A percentile compares a stretch with the other conserved stretches of the same genome.
These are phyloP conservation scores for Agelaius phoeniceus DNA, from an alignment of 2,113 vertebrate genomes.

Conservation along the genomic window DNA sequence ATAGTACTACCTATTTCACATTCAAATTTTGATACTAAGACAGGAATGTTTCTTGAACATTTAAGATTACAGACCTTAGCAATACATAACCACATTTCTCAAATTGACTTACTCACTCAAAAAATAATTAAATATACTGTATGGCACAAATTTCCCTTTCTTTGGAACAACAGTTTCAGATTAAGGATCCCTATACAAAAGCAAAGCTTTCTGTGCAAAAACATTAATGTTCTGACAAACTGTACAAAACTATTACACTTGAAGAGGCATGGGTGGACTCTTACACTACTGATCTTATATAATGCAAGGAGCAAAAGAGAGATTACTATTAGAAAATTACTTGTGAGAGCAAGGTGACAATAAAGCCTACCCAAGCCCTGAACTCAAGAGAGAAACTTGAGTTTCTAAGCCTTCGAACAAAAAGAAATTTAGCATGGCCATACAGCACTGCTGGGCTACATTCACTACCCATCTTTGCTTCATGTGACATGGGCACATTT, in stretches of 20 bases:
- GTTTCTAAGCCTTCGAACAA: neutral
- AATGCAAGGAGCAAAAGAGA: neutral
- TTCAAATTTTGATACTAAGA: constrained; percentile 32
- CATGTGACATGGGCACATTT: neutral
- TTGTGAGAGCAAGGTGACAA: neutral
- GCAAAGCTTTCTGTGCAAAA: neutral
- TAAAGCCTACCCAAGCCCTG: rapidly evolving
- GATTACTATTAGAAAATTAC: neutral
- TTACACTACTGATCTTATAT: neutral
- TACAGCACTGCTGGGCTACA: neutral
- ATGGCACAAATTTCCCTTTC: neutral
- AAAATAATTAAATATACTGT: neutral
- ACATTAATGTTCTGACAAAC: neutral
- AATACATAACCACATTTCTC: neutral
- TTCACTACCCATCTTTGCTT: neutral
- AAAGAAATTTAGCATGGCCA: neutral
- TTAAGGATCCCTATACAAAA: neutral
- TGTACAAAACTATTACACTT: neutral
- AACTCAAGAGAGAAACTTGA: neutral
- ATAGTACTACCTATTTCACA: constrained; percentile 68
- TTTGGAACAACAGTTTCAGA: neutral
- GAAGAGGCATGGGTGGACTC: rapidly evolving
- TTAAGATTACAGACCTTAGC: neutral
- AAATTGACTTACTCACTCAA: neutral
- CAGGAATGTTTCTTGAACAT: neutral